A percentile compares a stretch with the other conserved stretches of the same genome.
Evolutionary conservation across 2,888 invertebrate species (phyloP).

Genomic region (Lithophane socia): DNA sequence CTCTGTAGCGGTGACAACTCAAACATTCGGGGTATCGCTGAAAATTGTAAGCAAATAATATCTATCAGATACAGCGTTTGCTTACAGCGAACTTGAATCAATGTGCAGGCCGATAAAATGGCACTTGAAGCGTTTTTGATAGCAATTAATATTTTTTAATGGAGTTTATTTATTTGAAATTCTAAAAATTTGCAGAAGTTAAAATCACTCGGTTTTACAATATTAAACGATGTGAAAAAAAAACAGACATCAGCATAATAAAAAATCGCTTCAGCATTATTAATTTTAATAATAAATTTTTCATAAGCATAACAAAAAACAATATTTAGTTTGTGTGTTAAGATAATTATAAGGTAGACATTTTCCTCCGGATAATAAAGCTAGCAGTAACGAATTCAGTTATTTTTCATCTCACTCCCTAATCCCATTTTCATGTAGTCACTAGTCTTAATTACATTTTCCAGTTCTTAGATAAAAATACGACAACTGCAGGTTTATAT

Average conservation of each 20-base stretch:
- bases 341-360: not conserved
- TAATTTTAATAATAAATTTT: not conserved
- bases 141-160: not conserved
- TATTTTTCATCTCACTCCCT: slow-evolving; percentile 23
- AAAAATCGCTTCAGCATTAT: not conserved
- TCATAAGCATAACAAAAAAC: not conserved
- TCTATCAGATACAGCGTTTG: slow-evolving; percentile 65
- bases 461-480: slow-evolving; percentile 13
- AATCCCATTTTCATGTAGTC: slow-evolving; percentile 35
- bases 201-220: not conserved
- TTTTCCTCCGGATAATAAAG: not conserved
- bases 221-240: not conserved
- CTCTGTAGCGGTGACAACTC: slow-evolving; percentile 81
- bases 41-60: slow-evolving; percentile 83
- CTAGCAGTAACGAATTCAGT: not conserved
- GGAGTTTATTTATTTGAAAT: not conserved
- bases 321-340: not conserved
- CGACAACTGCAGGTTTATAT: slow-evolving; percentile 8
- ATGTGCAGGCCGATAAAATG: slow-evolving; percentile 58
- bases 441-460: slow-evolving; percentile 10
- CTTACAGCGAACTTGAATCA: slow-evolving; percentile 37
- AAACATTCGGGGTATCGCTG: slow-evolving; percentile 80
- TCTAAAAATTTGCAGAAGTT: not conserved
- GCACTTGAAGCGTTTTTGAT: slow-evolving; percentile 4
- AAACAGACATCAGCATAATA: not conserved